These are phyloP conservation scores for Muraenolepis orangiensis DNA, from an alignment of 2,797 vertebrate species.

Conservation along the genomic window DNA sequence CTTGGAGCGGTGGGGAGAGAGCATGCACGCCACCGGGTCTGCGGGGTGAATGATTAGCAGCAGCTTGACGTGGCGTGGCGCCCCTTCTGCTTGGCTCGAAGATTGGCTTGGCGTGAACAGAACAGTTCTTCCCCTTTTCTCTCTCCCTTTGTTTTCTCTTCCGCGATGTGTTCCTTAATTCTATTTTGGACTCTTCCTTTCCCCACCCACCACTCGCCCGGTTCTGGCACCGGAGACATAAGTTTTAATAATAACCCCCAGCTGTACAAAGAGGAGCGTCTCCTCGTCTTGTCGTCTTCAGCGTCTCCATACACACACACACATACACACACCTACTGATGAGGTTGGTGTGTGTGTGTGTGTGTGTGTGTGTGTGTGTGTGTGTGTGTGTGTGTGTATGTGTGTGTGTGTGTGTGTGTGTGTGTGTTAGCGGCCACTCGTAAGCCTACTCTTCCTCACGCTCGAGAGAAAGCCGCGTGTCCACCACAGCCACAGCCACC, in stretches of 20 bases:
- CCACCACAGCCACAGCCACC: background rate
- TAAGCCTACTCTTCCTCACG: too few species aligned
- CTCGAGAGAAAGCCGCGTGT: background rate
- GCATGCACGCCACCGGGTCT: background rate
- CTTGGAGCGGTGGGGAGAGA: conserved; percentile 20
- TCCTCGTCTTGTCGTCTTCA: too few species aligned
- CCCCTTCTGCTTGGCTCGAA: too few species aligned
- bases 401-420: too few species aligned
- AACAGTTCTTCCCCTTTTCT: background rate
- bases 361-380: too few species aligned
- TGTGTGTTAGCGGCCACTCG: background rate
- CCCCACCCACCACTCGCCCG: too few species aligned
- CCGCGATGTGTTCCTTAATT: background rate
- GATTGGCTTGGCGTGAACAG: too few species aligned
- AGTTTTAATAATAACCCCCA: background rate
- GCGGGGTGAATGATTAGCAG: conserved; percentile 26
- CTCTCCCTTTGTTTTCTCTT: background rate
- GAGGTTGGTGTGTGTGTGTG: too few species aligned
- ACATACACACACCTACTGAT: too few species aligned
- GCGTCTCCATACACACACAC: too few species aligned
- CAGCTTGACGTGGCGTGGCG: too few species aligned
- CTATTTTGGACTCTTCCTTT: background rate
- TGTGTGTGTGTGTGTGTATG: too few species aligned
- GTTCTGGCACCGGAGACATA: background rate
- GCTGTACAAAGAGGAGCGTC: background rate